Percentiles rank a stretch among this genome's conserved stretches.
phyloP scores from a whole-genome alignment of 2,888 invertebrate species.

The Belgica antarctica region DNA sequence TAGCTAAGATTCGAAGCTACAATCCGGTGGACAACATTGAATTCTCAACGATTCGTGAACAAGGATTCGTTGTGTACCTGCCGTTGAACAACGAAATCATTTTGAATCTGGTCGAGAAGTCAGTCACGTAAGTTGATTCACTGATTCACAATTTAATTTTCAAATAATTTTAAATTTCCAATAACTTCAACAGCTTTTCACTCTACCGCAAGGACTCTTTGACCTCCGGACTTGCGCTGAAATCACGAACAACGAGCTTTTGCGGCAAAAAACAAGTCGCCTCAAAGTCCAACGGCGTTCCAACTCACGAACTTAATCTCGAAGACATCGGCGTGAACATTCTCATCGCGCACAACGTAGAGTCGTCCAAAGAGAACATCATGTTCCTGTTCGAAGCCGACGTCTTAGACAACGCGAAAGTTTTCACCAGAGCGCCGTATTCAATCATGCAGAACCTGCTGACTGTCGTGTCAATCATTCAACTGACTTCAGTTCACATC shows the following conservation, averaged over 20 bases:
- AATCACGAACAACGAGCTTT: conserved; percentile 52
- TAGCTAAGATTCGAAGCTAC: conserved; percentile 56
- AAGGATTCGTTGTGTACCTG: conserved; percentile 65
- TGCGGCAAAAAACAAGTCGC: conserved; percentile 41
- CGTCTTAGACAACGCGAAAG: conserved; percentile 26
- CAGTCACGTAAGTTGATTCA: conserved; percentile 45
- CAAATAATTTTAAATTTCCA: not conserved
- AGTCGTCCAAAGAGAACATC: conserved; percentile 36
- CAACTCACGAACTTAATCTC: conserved; percentile 19
- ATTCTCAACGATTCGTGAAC: conserved; percentile 66
- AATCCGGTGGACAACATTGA: conserved; percentile 66
- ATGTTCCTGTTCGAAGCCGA: conserved; percentile 38
- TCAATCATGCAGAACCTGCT: conserved; percentile 45
- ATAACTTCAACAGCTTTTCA: no score
- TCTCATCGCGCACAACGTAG: conserved; percentile 13
- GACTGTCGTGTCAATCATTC: conserved; percentile 54
- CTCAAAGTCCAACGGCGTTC: not conserved
- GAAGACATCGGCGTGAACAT: conserved; percentile 38
- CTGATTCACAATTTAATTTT: not conserved
- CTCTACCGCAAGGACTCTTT: conserved; percentile 53
- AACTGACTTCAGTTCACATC: conserved; percentile 54
- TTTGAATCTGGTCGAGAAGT: conserved; percentile 50
- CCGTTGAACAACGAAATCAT: conserved; percentile 59
- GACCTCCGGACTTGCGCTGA: conserved; percentile 54
- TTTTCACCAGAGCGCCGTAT: conserved; percentile 31